Conservation (phyloP, 1,140 invertebrate genomes). For the Lepidurus packardi region DNA sequence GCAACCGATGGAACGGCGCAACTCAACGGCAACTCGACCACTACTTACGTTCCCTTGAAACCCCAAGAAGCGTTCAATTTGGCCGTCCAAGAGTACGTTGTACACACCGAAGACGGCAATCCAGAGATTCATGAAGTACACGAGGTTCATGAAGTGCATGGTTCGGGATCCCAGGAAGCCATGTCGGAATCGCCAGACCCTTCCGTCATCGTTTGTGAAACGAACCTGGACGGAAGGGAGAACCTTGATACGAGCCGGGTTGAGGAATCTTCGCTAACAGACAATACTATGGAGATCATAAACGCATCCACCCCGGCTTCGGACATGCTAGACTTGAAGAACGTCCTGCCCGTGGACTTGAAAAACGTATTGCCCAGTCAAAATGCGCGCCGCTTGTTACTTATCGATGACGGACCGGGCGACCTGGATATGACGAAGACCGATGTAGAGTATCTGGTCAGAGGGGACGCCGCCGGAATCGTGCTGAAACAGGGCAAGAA, state of each 20-base stretch:
- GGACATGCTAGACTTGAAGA: conserved; percentile 32
- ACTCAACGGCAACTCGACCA: not conserved
- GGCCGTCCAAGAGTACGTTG: not conserved
- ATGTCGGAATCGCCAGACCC: not conserved
- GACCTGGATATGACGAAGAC: conserved; percentile 33
- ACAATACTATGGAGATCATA: not conserved
- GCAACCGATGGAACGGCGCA: not conserved
- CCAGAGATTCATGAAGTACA: not conserved
- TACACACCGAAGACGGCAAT: not conserved
- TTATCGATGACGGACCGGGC: conserved; percentile 33
- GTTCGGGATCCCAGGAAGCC: not conserved
- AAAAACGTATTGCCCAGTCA: conserved; percentile 29
- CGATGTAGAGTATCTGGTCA: conserved; percentile 29
- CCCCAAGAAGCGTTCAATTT: conserved; percentile 6
- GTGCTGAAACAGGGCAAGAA: conserved; percentile 27
- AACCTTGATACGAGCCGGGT: not conserved
- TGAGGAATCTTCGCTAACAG: not conserved
- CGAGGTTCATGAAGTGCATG: conserved; percentile 7
- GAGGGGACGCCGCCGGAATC: conserved; percentile 31
- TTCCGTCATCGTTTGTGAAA: not conserved
- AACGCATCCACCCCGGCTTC: not conserved
- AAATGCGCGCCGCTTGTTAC: conserved; percentile 26
- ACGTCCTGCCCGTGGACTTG: conserved; percentile 24
- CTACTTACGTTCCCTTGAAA: not conserved
- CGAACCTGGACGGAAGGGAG: not conserved